Evolutionary conservation across 1,140 invertebrate genomes (phyloP).

Genomic region (Bombus impatiens): DNA sequence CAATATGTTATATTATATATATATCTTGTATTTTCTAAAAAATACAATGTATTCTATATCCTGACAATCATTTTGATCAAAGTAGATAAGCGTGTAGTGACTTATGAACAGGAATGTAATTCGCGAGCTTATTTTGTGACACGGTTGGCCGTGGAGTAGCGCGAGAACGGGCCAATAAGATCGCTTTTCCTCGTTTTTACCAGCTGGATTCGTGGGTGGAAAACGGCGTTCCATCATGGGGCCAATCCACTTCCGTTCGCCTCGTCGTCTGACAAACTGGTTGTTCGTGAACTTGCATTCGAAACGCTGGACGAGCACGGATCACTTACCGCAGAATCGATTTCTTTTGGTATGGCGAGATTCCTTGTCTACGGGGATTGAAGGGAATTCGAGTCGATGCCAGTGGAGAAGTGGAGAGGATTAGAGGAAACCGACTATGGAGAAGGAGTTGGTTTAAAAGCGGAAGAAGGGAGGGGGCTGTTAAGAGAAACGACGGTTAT

Average conservation of each 20-base stretch:
- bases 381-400: neutral
- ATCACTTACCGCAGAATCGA: slow-evolving; percentile 24
- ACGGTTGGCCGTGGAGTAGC: slow-evolving; percentile 35
- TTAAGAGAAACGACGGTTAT: neutral
- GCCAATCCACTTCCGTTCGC: slow-evolving; percentile 56
- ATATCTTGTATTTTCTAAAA: too few species aligned
- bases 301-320: slow-evolving; percentile 4
- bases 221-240: slow-evolving; percentile 45
- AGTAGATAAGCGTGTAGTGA: too few species aligned
- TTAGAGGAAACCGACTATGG: neutral
- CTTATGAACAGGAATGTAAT: neutral
- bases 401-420: neutral
- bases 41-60: too few species aligned
- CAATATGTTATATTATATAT: too few species aligned
- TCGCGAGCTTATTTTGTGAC: slow-evolving; percentile 45
- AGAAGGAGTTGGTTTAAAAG: neutral
- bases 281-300: slow-evolving; percentile 53
- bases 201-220: slow-evolving; percentile 27
- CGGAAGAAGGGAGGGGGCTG: neutral
- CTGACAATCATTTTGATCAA: too few species aligned
- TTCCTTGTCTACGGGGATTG: slow-evolving; percentile 7
- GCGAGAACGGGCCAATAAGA: slow-evolving; percentile 42
- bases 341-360: neutral
- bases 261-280: slow-evolving; percentile 41
- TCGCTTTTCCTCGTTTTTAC: slow-evolving; percentile 7